phyloP scores from a whole-genome alignment of 2,888 invertebrate species.

The Gibbula magus region DNA sequence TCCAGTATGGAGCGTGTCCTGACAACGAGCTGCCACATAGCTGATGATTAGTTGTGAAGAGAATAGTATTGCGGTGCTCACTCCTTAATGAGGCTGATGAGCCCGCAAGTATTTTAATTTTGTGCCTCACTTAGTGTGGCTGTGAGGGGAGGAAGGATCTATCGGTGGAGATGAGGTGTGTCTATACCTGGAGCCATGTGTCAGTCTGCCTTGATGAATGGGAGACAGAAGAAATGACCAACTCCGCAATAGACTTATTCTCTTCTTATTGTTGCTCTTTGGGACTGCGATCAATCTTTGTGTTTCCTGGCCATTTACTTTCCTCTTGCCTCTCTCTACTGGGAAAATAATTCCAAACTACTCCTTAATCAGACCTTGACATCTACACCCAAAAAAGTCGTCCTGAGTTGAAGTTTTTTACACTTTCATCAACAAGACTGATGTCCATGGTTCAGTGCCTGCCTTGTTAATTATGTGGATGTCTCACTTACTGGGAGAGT shows the following conservation, averaged over 20 bases:
- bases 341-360: not conserved
- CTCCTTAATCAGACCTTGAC: slow-evolving; percentile 5
- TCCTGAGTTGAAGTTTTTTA: not conserved
- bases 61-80: no score
- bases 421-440: not conserved
- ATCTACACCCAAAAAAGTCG: not conserved
- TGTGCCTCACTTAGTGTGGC: slow-evolving; percentile 1
- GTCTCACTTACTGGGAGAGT: not conserved
- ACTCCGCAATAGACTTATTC: not conserved
- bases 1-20: no score
- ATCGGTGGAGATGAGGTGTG: not conserved
- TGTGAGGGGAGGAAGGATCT: not conserved
- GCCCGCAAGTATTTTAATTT: slow-evolving; percentile 11
- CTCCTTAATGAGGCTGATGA: not conserved
- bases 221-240: not conserved
- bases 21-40: no score
- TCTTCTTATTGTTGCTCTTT: slow-evolving; percentile 5
- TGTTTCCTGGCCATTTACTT: not conserved
- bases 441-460: not conserved
- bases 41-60: no score
- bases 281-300: slow-evolving; percentile 5
- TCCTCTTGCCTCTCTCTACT: not conserved
- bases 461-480: slow-evolving; percentile 11
- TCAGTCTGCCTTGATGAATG: slow-evolving; percentile 4
- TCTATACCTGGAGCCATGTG: not conserved